These are phyloP conservation scores for Atrichornis clamosus DNA, from an alignment of 2,113 vertebrate genomes.

Conservation along the genomic window DNA sequence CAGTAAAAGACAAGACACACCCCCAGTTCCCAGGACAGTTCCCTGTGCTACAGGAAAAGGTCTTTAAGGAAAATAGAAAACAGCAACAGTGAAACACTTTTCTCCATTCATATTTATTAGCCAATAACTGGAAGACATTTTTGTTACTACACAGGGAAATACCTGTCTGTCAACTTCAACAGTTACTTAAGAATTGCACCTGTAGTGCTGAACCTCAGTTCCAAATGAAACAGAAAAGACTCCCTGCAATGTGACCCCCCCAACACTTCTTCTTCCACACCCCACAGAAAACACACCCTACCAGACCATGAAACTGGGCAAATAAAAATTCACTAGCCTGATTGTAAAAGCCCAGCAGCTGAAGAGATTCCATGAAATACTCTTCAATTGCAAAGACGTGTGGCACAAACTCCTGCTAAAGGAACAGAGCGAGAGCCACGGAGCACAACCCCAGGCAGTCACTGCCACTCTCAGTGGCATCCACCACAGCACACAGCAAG, in stretches of 20 bases:
- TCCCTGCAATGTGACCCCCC: rapidly evolving
- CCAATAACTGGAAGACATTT: background rate
- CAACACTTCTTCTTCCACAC: background rate
- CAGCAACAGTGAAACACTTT: background rate
- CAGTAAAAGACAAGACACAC: background rate
- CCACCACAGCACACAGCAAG: background rate
- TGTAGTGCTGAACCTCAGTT: background rate
- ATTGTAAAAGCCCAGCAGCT: background rate
- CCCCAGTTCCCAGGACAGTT: background rate
- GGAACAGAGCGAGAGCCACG: background rate
- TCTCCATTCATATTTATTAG: background rate
- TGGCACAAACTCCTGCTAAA: background rate
- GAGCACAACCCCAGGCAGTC: background rate
- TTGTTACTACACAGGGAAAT: background rate
- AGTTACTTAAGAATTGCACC: background rate
- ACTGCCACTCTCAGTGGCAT: rapidly evolving
- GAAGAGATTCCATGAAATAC: background rate
- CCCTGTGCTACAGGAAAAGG: background rate
- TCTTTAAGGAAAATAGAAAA: background rate
- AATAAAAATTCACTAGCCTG: background rate
- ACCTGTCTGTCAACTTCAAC: background rate
- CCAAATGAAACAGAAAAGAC: rapidly evolving
- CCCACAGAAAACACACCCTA: background rate
- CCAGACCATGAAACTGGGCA: background rate
- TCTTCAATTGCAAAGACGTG: background rate